Evolutionary conservation across 2,888 invertebrate genomes (phyloP).

Genomic region (Cheiracanthium punctorium): DNA sequence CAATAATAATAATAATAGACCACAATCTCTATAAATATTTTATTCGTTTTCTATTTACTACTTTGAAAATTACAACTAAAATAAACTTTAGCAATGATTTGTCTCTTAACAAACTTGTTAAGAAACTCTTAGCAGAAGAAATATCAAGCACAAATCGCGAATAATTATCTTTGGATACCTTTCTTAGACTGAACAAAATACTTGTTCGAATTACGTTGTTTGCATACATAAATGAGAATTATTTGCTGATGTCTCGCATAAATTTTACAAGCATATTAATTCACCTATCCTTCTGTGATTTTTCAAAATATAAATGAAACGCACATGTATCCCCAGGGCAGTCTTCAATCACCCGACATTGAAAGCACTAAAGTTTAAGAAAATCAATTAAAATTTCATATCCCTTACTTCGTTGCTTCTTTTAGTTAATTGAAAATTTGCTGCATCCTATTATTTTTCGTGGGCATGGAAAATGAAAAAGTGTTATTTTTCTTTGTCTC

Average conservation of each 20-base stretch:
- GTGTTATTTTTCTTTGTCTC: too few species aligned
- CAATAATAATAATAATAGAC: too few species aligned
- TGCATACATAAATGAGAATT: background rate
- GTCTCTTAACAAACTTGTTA: too few species aligned
- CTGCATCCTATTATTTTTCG: background rate
- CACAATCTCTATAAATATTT: too few species aligned
- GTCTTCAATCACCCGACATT: background rate
- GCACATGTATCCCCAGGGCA: background rate
- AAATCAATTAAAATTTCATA: conserved; percentile 10
- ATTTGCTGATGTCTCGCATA: background rate
- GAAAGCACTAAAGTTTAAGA: background rate
- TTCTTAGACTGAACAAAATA: background rate
- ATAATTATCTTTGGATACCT: background rate
- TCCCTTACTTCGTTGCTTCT: background rate
- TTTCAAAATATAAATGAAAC: background rate
- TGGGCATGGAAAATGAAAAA: too few species aligned
- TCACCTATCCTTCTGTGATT: background rate
- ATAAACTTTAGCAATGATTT: too few species aligned
- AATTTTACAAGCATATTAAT: background rate
- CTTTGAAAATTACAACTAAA: too few species aligned
- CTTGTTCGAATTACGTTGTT: background rate
- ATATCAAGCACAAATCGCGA: background rate
- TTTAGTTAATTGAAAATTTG: background rate
- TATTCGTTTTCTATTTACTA: too few species aligned
- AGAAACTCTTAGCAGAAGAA: background rate